These are phyloP conservation scores for Drosophila setosimentum DNA, from an alignment of 2,888 invertebrate species.

Conservation along the genomic window DNA sequence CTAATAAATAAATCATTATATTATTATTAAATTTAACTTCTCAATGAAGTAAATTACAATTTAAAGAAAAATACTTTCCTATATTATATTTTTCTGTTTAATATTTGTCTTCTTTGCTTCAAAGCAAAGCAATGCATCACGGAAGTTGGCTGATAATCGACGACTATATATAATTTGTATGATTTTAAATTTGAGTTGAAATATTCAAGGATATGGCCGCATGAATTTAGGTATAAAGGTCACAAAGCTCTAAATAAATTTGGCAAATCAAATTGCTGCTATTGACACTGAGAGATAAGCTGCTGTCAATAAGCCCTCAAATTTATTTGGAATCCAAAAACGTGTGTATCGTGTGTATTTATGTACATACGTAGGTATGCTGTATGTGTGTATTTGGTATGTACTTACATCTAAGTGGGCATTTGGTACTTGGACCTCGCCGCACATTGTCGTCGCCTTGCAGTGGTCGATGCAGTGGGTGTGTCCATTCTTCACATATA, in stretches of 20 bases:
- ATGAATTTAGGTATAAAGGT: not conserved
- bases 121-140: not conserved
- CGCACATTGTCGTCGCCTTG: conserved; percentile 95
- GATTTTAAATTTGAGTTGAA: not conserved
- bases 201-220: not conserved
- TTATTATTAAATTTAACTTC: not conserved
- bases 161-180: not conserved
- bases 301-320: not conserved
- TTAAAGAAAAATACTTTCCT: not conserved
- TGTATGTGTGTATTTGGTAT: not conserved
- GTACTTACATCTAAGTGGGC: conserved; percentile 95
- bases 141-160: not conserved
- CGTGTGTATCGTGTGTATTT: not conserved
- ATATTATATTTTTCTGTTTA: no score
- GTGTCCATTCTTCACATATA: conserved; percentile 92
- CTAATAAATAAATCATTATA: not conserved
- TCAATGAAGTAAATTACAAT: not conserved
- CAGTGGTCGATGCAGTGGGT: conserved; percentile 96
- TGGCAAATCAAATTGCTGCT: not conserved
- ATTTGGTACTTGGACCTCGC: conserved; percentile 97
- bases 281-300: not conserved
- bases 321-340: not conserved
- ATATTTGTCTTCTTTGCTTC: not conserved
- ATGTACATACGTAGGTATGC: not conserved
- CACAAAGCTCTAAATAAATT: not conserved